A percentile compares a stretch with the other conserved stretches of the same genome.
Conservation (phyloP, 2,888 invertebrate genomes). For the Psylliodes chrysocephalus region DNA sequence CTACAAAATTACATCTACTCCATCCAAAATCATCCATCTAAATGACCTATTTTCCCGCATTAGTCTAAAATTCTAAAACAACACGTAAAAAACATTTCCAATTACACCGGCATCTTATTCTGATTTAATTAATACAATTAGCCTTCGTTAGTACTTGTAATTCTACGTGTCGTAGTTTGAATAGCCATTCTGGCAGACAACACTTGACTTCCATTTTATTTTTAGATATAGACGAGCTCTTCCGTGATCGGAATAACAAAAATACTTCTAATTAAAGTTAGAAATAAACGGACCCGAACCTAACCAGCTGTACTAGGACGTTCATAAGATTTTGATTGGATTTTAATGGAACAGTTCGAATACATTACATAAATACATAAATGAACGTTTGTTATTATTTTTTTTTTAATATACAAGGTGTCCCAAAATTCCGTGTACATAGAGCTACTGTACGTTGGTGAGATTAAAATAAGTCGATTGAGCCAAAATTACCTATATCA, state of each 20-base stretch:
- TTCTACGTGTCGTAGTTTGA: conserved; percentile 3
- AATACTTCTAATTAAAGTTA: conserved; percentile 24
- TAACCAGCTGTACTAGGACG: not conserved
- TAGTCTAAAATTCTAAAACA: too few relatives aligned
- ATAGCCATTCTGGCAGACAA: conserved; percentile 11
- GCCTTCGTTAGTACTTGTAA: conserved; percentile 24
- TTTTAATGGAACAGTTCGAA: too few relatives aligned
- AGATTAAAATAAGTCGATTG: too few relatives aligned
- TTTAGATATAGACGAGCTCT: conserved; percentile 29
- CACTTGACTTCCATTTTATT: conserved; percentile 24
- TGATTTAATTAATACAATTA: conserved; percentile 23
- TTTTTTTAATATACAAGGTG: too few relatives aligned
- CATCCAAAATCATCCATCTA: too few relatives aligned
- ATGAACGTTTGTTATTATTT: too few relatives aligned
- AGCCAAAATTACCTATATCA: too few relatives aligned
- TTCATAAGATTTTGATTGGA: not conserved
- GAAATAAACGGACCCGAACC: conserved; percentile 5
- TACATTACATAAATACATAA: too few relatives aligned
- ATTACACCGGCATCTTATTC: not conserved
- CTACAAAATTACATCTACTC: too few relatives aligned
- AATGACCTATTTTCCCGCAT: too few relatives aligned
- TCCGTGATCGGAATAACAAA: conserved; percentile 28
- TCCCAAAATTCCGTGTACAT: too few relatives aligned
- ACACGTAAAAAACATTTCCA: not conserved
- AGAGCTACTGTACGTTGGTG: too few relatives aligned